Percentiles rank a stretch among this genome's conserved stretches.
phyloP scores from a whole-genome alignment of 2,888 invertebrate species.

The Camponotus fellah region DNA sequence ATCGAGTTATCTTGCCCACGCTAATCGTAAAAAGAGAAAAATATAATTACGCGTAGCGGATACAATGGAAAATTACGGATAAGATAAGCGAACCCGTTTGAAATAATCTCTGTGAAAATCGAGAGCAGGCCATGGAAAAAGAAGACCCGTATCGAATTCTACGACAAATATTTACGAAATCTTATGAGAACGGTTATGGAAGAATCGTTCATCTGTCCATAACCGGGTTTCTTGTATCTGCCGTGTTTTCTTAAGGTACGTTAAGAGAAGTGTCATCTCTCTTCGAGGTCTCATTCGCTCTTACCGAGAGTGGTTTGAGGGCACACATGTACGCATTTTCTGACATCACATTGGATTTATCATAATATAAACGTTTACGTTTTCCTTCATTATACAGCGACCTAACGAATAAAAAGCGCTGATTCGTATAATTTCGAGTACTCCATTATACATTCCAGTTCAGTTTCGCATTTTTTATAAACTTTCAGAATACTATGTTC shows the following conservation, averaged over 20 bases:
- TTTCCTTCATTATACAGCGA: constrained; percentile 39
- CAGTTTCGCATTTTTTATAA: constrained; percentile 9
- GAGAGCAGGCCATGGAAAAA: constrained; percentile 27
- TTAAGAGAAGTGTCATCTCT: constrained; percentile 60
- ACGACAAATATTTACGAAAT: constrained; percentile 68
- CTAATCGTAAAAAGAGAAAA: not conserved
- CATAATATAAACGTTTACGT: constrained; percentile 61
- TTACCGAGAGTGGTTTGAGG: constrained; percentile 58
- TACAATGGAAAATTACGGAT: constrained; percentile 12
- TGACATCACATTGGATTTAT: constrained; percentile 63
- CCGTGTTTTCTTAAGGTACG: constrained; percentile 68
- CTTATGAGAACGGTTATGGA: constrained; percentile 41
- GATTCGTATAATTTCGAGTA: constrained; percentile 28
- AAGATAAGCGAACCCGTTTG: constrained; percentile 9
- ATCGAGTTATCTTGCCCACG: constrained; percentile 7
- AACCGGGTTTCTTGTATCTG: constrained; percentile 60
- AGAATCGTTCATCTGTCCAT: constrained; percentile 55
- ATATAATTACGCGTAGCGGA: not conserved
- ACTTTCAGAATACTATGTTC: not conserved
- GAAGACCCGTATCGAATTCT: constrained; percentile 51
- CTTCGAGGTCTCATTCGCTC: constrained; percentile 37
- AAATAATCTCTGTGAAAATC: constrained; percentile 50
- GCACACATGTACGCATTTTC: constrained; percentile 56
- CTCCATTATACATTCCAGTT: constrained; percentile 39
- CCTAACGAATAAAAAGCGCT: constrained; percentile 41